Conservation (phyloP, 2,113 vertebrate species). For the Hemibagrus wyckioides region DNA sequence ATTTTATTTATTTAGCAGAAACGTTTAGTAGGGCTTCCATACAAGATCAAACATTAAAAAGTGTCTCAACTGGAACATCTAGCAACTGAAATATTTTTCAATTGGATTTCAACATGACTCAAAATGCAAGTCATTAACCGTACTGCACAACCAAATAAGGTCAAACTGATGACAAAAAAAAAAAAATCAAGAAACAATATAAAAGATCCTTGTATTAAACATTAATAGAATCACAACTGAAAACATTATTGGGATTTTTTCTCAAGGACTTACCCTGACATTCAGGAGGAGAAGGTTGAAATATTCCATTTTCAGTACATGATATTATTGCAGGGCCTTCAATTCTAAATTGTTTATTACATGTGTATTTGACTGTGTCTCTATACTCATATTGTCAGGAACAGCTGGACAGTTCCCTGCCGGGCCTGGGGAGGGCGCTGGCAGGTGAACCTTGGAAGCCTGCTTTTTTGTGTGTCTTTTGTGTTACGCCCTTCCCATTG, state of each 20-base stretch:
- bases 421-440: too few species aligned
- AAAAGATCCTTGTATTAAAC: not conserved
- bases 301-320: conserved; percentile 50
- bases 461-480: too few species aligned
- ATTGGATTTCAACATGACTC: not conserved
- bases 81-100: not conserved
- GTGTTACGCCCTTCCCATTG: too few species aligned
- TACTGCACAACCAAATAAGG: too few species aligned
- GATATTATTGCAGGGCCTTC: fast-evolving
- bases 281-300: not conserved
- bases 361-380: not conserved
- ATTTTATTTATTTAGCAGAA: too few species aligned
- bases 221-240: not conserved
- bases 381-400: not conserved
- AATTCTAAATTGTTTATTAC: conserved; percentile 21
- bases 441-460: too few species aligned
- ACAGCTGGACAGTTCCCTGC: too few species aligned
- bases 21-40: too few species aligned
- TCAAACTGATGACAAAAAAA: too few species aligned
- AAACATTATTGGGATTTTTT: not conserved
- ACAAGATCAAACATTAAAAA: too few species aligned
- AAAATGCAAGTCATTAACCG: too few species aligned
- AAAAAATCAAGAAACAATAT: not conserved
- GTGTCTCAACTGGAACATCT: too few species aligned
- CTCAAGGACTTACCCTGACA: not conserved